phyloP scores from a whole-genome alignment of 2,888 invertebrate genomes.

The Pinctada fucata region DNA sequence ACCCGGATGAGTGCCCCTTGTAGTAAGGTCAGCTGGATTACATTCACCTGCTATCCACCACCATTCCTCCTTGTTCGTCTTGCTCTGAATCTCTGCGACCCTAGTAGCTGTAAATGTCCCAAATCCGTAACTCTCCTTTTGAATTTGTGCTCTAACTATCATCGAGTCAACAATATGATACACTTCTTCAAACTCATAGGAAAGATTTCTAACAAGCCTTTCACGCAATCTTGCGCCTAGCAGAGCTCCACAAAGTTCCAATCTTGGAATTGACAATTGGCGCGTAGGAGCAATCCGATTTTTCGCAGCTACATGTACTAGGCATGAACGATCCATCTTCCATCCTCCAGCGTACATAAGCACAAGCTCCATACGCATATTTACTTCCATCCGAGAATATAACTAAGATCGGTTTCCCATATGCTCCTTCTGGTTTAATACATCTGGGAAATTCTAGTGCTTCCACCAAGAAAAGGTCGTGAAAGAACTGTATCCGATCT shows the following conservation, averaged over 20 bases:
- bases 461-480: not conserved
- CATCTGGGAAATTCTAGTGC: not conserved
- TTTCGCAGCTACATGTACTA: slow-evolving; percentile 15
- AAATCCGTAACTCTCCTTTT: slow-evolving; percentile 21
- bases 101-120: slow-evolving; percentile 18
- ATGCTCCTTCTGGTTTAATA: not conserved
- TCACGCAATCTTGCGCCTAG: slow-evolving; percentile 4
- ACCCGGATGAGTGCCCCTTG: slow-evolving; percentile 1
- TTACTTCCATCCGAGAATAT: slow-evolving; percentile 22
- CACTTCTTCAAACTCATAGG: slow-evolving; percentile 6
- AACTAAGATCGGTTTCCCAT: slow-evolving; percentile 9
- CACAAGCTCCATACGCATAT: slow-evolving; percentile 16
- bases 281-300: slow-evolving; percentile 9
- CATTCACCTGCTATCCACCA: slow-evolving; percentile 14
- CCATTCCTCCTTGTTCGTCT: not conserved
- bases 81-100: slow-evolving; percentile 11
- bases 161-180: slow-evolving; percentile 22
- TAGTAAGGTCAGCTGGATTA: slow-evolving; percentile 28
- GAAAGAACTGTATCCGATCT: slow-evolving; percentile 18
- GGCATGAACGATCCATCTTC: not conserved
- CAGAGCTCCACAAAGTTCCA: slow-evolving; percentile 19
- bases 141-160: slow-evolving; percentile 25
- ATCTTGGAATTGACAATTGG: slow-evolving; percentile 14
- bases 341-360: slow-evolving; percentile 17
- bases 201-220: not conserved